These are phyloP conservation scores for Sciurus carolinensis DNA, from an alignment of 2,797 vertebrate species.

Conservation along the genomic window DNA sequence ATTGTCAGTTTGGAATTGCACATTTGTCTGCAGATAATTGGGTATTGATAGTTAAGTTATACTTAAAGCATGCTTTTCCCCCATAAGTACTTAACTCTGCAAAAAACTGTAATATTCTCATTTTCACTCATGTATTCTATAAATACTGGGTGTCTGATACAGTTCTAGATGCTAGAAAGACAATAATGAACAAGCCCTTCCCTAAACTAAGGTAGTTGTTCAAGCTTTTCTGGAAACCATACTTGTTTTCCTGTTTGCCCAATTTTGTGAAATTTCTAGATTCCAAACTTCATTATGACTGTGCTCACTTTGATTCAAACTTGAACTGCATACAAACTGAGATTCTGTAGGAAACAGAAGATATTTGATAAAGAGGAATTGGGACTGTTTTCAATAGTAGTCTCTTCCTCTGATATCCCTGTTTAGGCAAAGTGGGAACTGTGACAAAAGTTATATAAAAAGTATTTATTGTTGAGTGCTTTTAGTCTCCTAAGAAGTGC, in stretches of 20 bases:
- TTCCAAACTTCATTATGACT: slow-evolving; percentile 10
- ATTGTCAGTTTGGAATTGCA: slow-evolving; percentile 13
- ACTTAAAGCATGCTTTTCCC: slow-evolving; percentile 51
- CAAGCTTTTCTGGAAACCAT: slow-evolving; percentile 74
- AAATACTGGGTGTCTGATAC: background rate
- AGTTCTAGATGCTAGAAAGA: slow-evolving; percentile 39
- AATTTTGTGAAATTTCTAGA: slow-evolving; percentile 27
- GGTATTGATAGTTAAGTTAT: background rate
- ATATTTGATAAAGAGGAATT: slow-evolving; percentile 72
- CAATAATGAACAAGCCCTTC: background rate
- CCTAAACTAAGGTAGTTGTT: slow-evolving; percentile 23
- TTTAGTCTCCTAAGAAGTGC: slow-evolving; percentile 38
- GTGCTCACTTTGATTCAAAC: background rate
- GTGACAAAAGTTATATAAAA: slow-evolving; percentile 1
- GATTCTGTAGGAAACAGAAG: slow-evolving; percentile 79
- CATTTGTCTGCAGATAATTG: slow-evolving; percentile 8
- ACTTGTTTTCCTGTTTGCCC: slow-evolving; percentile 17
- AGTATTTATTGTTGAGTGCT: slow-evolving; percentile 7
- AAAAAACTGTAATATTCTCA: slow-evolving; percentile 59
- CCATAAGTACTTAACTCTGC: background rate
- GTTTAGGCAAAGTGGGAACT: background rate
- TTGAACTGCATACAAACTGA: background rate
- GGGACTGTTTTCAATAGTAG: slow-evolving; percentile 60
- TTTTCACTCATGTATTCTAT: slow-evolving; percentile 61
- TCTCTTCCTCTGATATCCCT: slow-evolving; percentile 65